These are phyloP conservation scores for Myrmecobius fasciatus DNA, from an alignment of 2,113 vertebrate species.

Conservation along the genomic window DNA sequence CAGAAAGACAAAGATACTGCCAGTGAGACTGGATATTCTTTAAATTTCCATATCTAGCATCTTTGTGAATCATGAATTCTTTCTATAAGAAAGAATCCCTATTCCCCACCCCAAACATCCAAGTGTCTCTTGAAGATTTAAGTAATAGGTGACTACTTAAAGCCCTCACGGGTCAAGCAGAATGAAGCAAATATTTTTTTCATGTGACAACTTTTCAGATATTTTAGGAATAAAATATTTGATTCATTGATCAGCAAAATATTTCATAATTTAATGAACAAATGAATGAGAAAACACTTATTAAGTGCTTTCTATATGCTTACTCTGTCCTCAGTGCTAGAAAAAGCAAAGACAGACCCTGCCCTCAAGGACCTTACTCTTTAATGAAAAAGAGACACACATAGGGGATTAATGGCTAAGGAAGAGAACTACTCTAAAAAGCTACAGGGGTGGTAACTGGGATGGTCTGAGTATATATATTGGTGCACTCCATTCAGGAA, in stretches of 20 bases:
- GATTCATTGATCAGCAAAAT: not conserved
- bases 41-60: not conserved
- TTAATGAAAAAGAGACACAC: not conserved
- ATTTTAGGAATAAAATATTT: not conserved
- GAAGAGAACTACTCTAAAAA: not conserved
- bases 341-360: not conserved
- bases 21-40: not conserved
- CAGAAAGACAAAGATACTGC: not conserved
- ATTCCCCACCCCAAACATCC: not conserved
- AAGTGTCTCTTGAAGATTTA: not conserved
- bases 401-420: not conserved
- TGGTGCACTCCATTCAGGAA: not conserved
- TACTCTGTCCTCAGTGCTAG: not conserved
- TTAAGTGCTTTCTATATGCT: not conserved
- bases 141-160: not conserved
- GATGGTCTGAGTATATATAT: not conserved
- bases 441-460: not conserved
- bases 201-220: not conserved
- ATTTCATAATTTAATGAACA: not conserved
- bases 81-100: not conserved
- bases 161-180: not conserved
- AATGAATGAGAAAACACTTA: not conserved
- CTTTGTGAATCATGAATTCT: not conserved
- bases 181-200: not conserved
- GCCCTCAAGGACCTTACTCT: not conserved